A percentile compares a stretch with the other conserved stretches of the same genome.
phyloP scores from a whole-genome alignment of 2,888 invertebrate genomes.

The Trissolcus japonicus region DNA sequence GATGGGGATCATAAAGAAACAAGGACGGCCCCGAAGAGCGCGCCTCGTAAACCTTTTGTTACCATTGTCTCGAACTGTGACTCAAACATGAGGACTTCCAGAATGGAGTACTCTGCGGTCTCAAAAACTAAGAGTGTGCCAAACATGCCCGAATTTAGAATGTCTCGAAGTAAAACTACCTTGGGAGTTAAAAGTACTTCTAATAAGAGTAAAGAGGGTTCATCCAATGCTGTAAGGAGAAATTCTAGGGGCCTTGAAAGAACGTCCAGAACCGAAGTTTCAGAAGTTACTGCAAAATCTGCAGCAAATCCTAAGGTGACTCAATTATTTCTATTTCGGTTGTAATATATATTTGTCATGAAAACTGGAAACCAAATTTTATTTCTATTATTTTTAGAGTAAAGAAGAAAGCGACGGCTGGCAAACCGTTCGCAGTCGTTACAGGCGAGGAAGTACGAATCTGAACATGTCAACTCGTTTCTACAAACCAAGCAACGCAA shows the following conservation, averaged over 20 bases:
- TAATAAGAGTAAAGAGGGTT: constrained; percentile 65
- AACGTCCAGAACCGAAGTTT: background rate
- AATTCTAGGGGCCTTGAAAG: constrained; percentile 59
- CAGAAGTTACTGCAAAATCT: constrained; percentile 7
- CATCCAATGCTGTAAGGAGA: constrained; percentile 66
- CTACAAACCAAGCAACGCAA: constrained; percentile 89
- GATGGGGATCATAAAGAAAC: constrained; percentile 5
- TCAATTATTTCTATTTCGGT: background rate
- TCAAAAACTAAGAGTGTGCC: constrained; percentile 69
- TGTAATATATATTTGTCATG: background rate
- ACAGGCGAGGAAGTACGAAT: constrained; percentile 81
- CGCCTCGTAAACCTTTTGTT: constrained; percentile 29
- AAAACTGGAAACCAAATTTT: too few relatives aligned
- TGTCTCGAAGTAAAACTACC: constrained; percentile 72
- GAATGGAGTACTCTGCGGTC: constrained; percentile 77
- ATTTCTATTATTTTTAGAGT: constrained; percentile 47
- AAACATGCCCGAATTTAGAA: constrained; percentile 61
- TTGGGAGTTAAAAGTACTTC: constrained; percentile 64
- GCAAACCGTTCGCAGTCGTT: constrained; percentile 90
- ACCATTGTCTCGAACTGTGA: constrained; percentile 46
- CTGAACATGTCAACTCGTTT: constrained; percentile 83
- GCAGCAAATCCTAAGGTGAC: constrained; percentile 10
- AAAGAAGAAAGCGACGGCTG: constrained; percentile 83
- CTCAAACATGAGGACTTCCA: constrained; percentile 55
- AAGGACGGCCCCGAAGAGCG: background rate